A percentile compares a stretch with the other conserved stretches of the same genome.
Evolutionary conservation across 2,797 vertebrate species (phyloP).

Genomic region (Anguilla pacifica): DNA sequence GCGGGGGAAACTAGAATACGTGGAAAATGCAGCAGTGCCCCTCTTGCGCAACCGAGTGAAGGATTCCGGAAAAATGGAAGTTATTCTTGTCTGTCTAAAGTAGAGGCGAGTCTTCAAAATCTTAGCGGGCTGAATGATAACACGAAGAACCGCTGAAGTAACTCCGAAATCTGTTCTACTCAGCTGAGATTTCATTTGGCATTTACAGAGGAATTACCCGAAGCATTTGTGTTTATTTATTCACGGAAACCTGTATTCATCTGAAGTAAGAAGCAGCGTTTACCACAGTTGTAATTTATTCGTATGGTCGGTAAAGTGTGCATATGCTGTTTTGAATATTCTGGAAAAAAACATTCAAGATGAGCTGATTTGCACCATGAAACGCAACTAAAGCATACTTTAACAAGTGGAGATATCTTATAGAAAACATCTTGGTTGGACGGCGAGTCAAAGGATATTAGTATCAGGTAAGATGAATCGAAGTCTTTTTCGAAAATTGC

Average conservation of each 20-base stretch:
- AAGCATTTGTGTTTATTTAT: constrained; percentile 13
- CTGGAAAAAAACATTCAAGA: background rate
- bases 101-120: constrained; percentile 43
- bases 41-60: constrained; percentile 14
- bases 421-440: constrained; percentile 19
- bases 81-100: constrained; percentile 63
- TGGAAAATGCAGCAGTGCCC: constrained; percentile 1
- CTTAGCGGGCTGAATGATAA: constrained; percentile 25
- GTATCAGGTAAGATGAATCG: constrained; percentile 32
- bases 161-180: constrained; percentile 15
- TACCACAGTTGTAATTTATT: background rate
- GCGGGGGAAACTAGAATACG: constrained; percentile 7
- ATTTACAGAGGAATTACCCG: background rate
- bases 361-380: constrained; percentile 26
- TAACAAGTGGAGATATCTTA: constrained; percentile 35
- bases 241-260: constrained; percentile 15
- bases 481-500: background rate
- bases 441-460: background rate
- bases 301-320: background rate
- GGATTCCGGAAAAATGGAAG: constrained; percentile 60
- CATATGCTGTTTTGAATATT: background rate
- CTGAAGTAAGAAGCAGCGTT: background rate
- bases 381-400: constrained; percentile 29
- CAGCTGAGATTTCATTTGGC: constrained; percentile 5
- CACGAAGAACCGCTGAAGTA: constrained; percentile 20